phyloP scores from a whole-genome alignment of 2,888 invertebrate species.

The Drosophila monieri region DNA sequence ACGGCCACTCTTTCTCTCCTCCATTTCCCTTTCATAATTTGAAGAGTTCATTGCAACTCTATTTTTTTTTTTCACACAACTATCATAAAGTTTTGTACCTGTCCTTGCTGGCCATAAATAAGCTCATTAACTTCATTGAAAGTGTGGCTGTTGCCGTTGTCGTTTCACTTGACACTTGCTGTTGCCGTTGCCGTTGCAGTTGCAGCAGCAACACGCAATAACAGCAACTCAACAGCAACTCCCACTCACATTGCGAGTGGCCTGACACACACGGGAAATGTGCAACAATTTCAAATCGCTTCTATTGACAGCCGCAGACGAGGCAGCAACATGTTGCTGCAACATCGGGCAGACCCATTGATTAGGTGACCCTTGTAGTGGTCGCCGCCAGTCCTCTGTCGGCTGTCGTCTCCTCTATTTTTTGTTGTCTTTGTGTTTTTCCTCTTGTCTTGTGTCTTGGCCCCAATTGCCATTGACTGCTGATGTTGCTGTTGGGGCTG shows the following conservation, averaged over 20 bases:
- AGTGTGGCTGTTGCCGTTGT: constrained; percentile 59
- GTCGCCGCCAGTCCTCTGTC: constrained; percentile 37
- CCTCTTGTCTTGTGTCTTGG: constrained; percentile 28
- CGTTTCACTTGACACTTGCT: constrained; percentile 68
- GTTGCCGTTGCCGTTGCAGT: constrained; percentile 62
- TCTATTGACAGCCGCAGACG: constrained; percentile 53
- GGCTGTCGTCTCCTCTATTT: constrained; percentile 52
- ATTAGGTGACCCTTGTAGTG: constrained; percentile 77
- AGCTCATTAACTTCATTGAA: constrained; percentile 65
- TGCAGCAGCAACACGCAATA: constrained; percentile 40
- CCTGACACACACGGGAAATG: constrained; percentile 48
- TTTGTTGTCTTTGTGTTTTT: constrained; percentile 6
- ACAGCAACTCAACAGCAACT: constrained; percentile 38
- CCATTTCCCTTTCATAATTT: not conserved
- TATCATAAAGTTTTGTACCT: constrained; percentile 29
- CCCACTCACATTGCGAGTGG: constrained; percentile 35
- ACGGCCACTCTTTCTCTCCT: constrained; percentile 20
- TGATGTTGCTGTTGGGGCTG: constrained; percentile 47
- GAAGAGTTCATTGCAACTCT: not conserved
- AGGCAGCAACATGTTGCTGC: constrained; percentile 61
- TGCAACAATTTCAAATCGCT: constrained; percentile 70
- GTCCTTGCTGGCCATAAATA: constrained; percentile 54
- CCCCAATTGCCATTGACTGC: constrained; percentile 70
- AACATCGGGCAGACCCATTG: constrained; percentile 59
- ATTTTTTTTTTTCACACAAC: constrained; percentile 3